phyloP scores from a whole-genome alignment of 2,113 vertebrate species.

The Cariama cristata region DNA sequence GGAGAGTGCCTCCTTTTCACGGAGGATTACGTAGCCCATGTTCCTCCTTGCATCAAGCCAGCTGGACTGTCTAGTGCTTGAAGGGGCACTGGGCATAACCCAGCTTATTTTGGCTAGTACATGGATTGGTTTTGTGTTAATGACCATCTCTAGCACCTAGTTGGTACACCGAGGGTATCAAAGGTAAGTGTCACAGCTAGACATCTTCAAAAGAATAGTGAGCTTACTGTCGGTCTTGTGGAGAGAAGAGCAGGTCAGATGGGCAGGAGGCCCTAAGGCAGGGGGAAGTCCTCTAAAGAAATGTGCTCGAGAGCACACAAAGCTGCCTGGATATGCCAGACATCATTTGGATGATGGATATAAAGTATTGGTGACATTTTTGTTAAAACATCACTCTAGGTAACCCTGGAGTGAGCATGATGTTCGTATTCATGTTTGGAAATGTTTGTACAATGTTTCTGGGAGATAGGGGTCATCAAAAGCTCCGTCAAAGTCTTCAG shows the following conservation, averaged over 20 bases:
- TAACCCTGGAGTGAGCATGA: not conserved
- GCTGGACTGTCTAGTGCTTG: not conserved
- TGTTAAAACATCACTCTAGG: slow-evolving; percentile 25
- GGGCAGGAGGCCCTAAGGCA: not conserved
- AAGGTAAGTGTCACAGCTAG: not conserved
- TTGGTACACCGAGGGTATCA: not conserved
- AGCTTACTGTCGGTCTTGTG: not conserved
- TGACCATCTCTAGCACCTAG: accelerated
- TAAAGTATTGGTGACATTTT: slow-evolving; percentile 20
- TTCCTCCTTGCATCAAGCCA: not conserved
- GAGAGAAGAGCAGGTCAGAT: not conserved
- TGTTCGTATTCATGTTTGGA: not conserved
- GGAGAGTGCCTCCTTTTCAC: accelerated
- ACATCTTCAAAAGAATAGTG: not conserved
- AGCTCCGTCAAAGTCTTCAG: not conserved
- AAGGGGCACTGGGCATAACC: not conserved
- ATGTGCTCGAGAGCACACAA: not conserved
- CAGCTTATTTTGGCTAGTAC: not conserved
- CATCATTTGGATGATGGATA: slow-evolving; percentile 7
- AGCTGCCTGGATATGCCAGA: slow-evolving; percentile 16
- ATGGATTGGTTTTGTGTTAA: not conserved
- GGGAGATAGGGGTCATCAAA: not conserved
- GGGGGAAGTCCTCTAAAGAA: not conserved
- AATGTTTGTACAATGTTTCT: not conserved
- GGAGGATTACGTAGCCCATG: accelerated